Evolutionary conservation across 2,113 vertebrate species (phyloP).

Genomic region (Callionymus lyra): DNA sequence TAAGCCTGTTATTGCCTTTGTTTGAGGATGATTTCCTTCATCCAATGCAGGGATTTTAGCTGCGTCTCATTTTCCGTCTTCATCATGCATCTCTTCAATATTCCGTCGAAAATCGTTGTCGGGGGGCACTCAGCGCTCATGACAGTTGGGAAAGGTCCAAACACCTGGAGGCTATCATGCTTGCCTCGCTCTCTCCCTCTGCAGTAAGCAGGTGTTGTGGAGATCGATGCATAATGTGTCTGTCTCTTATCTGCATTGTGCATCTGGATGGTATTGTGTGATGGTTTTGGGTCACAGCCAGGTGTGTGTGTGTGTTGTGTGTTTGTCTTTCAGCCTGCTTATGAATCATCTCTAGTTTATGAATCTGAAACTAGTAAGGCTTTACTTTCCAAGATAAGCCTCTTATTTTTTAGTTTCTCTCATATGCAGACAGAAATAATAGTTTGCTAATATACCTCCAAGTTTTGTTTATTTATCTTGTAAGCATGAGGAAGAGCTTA

Average conservation of each 20-base stretch:
- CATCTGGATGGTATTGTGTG: conserved; percentile 62
- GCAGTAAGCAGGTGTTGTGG: conserved; percentile 45
- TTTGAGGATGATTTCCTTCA: conserved; percentile 62
- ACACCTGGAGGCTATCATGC: conserved; percentile 30
- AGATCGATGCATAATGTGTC: conserved; percentile 42
- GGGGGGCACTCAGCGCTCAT: conserved; percentile 44
- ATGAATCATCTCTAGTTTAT: conserved; percentile 40
- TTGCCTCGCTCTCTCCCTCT: conserved; percentile 8
- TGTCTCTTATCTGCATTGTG: conserved; percentile 46
- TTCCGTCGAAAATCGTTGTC: conserved; percentile 5
- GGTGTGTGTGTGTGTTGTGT: conserved; percentile 14
- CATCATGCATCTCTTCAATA: conserved; percentile 7
- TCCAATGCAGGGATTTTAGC: conserved; percentile 48
- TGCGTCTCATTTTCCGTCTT: conserved; percentile 37
- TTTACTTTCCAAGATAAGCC: conserved; percentile 33
- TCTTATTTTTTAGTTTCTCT: conserved; percentile 8
- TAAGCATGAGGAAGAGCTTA: too few species aligned
- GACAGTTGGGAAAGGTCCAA: conserved; percentile 39
- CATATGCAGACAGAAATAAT: too few species aligned
- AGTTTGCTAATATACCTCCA: too few species aligned
- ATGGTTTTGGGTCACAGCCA: conserved; percentile 49
- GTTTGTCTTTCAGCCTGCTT: conserved; percentile 14
- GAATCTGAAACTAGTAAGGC: conserved; percentile 38
- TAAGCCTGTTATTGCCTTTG: conserved; percentile 70
- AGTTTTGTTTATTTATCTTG: too few species aligned